Conservation (phyloP, 2,113 vertebrate species). For the Pygoscelis adeliae region DNA sequence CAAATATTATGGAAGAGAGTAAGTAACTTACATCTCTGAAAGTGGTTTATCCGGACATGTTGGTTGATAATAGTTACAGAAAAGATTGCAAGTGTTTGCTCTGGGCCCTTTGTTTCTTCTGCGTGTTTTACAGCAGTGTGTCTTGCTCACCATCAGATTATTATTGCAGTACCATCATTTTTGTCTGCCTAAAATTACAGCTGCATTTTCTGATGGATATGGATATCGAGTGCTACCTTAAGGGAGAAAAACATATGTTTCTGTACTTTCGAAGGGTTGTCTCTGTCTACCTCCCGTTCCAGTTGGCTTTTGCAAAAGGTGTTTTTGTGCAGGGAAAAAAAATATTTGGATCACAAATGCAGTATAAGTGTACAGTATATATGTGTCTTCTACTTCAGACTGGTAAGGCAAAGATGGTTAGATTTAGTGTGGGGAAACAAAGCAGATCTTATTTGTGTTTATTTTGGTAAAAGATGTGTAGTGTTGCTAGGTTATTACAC, state of each 20-base stretch:
- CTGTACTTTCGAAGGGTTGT: background rate
- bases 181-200: background rate
- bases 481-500: constrained; percentile 38
- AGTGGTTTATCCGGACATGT: background rate
- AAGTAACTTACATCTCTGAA: constrained; percentile 69
- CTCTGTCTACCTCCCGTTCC: background rate
- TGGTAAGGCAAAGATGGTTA: background rate
- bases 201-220: background rate
- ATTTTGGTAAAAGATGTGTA: constrained; percentile 20
- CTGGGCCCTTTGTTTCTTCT: background rate
- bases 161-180: background rate
- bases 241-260: background rate
- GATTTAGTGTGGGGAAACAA: background rate
- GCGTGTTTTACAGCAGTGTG: background rate
- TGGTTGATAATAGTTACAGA: background rate
- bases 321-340: background rate
- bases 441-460: background rate
- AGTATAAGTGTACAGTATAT: background rate
- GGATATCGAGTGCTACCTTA: background rate
- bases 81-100: background rate
- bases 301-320: background rate
- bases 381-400: background rate
- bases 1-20: constrained; percentile 99
- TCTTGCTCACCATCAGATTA: background rate
- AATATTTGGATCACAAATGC: background rate